Evolutionary conservation across 1,140 invertebrate species (phyloP), one percentile per base, ranked within the genome.

Genomic region (Paraescarpia echinospica): DNA sequence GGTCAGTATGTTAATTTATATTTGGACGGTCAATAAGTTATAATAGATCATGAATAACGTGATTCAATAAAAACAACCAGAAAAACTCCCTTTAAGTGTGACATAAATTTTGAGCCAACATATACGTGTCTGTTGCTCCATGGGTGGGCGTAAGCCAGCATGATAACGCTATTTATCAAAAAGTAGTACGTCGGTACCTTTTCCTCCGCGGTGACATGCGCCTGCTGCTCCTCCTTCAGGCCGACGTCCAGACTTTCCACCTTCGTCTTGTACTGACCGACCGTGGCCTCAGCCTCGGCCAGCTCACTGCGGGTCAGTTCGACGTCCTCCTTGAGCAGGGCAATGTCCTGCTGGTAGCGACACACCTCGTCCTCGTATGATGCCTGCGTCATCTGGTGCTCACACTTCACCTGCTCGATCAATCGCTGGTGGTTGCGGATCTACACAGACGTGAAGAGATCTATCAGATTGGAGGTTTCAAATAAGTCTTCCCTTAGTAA

Each of bases 321-420:
- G 14, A 92, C 59, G 41, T 92, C 92, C n/a, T 92, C 92, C 35
- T 41, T 59, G 92, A 92, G 92, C 18, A 92, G 92, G 33, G n/a
- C n/a, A 31, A 95, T 93, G 90, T 95, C 95, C 48, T 94, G 94
- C 91, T 95, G 94, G 77, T 95, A 93, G 41, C 95, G 94, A 27
- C 94, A 93, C 18, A 94, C 93, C 92, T 96, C 95, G 92, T 95
- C 95, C 33, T 93, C 92, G 91, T 95, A 94, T n/a, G 93, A 94
- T 35, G 93, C 93, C 93, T 93, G 94, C 41, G 93, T 93, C 92
- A 95, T 93, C 90, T 94, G 94, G 14, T 95, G 92, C 91, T 96
- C 95, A 31, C 94, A 94, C 92, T 95, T 95, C 92, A 95, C 92
- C 93, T 95, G 95, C 33, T 96, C 95, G 27, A 96, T 95, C 4